These are phyloP conservation scores for Argyrosomus regius DNA, from an alignment of 2,797 vertebrate genomes.

Conservation along the genomic window DNA sequence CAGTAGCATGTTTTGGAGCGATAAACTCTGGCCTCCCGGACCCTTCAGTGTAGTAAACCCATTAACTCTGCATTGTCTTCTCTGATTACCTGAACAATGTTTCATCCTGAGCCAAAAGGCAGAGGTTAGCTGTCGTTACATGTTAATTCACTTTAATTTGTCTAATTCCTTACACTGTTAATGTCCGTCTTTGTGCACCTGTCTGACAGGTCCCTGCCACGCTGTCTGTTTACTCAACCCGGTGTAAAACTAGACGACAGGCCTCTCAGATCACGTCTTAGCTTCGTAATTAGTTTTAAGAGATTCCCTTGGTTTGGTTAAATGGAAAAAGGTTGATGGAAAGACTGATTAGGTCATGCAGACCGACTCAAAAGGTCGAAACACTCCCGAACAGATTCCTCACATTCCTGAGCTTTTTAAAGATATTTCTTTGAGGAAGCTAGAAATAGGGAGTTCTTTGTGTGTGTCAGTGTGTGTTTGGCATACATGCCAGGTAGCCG, in stretches of 20 bases:
- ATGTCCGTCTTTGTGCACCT: slow-evolving; percentile 4
- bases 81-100: slow-evolving; percentile 11
- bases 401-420: slow-evolving; percentile 71
- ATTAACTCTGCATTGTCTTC: slow-evolving; percentile 33
- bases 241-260: slow-evolving; percentile 28
- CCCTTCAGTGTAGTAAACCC: slow-evolving; percentile 19
- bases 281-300: slow-evolving; percentile 13
- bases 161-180: slow-evolving; percentile 16
- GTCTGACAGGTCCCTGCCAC: background rate
- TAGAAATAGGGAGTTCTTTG: slow-evolving; percentile 62
- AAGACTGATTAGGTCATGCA: slow-evolving; percentile 55
- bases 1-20: slow-evolving; percentile 50
- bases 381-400: slow-evolving; percentile 76
- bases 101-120: slow-evolving; percentile 23
- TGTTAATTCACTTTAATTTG: slow-evolving; percentile 25
- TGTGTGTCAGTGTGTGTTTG: slow-evolving; percentile 47
- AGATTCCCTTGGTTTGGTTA: slow-evolving; percentile 12
- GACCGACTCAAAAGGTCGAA: slow-evolving; percentile 60
- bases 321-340: slow-evolving; percentile 29
- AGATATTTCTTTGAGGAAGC: slow-evolving; percentile 61
- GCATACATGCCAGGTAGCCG: slow-evolving; percentile 32
- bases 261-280: slow-evolving; percentile 9
- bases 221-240: slow-evolving; percentile 19
- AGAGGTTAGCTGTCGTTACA: slow-evolving; percentile 24
- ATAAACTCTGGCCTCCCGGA: slow-evolving; percentile 60